Percentiles rank a stretch among this genome's conserved stretches.
These are phyloP conservation scores for Psettodes erumei DNA, from an alignment of 2,113 vertebrate genomes.

Conservation along the genomic window DNA sequence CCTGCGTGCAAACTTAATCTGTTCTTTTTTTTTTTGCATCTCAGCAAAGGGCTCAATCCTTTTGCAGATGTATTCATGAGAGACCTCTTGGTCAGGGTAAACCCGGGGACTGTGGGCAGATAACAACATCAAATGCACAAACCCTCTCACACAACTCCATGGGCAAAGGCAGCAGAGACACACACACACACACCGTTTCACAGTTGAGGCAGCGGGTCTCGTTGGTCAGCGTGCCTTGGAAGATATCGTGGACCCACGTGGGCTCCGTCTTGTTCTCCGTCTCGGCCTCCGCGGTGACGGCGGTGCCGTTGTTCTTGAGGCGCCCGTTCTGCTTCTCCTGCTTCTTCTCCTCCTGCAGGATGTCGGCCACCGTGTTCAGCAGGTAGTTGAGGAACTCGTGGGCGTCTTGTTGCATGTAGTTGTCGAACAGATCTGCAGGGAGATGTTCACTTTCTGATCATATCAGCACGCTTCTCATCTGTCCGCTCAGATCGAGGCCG, in stretches of 20 bases:
- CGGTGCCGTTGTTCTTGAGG: conserved; percentile 92
- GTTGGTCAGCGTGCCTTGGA: conserved; percentile 98
- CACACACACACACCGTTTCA: conserved; percentile 93
- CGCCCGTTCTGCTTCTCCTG: conserved; percentile 97
- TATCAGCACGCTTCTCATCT: too few species aligned
- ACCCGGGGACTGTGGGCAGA: background rate
- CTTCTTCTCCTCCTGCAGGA: conserved; percentile 97
- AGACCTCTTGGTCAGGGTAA: conserved; percentile 7
- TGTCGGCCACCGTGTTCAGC: conserved; percentile 97
- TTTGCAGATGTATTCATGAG: conserved; percentile 41
- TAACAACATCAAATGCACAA: conserved; percentile 7
- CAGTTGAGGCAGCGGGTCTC: conserved; percentile 99
- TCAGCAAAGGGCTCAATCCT: conserved; percentile 46
- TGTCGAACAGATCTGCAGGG: conserved; percentile 94
- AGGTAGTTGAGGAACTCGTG: conserved; percentile 99
- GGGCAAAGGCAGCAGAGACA: background rate
- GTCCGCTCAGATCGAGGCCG: too few species aligned
- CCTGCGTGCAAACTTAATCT: background rate
- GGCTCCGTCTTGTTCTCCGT: conserved; percentile 90
- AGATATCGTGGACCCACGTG: conserved; percentile 98
- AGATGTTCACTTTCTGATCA: too few species aligned
- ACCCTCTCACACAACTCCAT: background rate
- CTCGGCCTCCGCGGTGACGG: conserved; percentile 85
- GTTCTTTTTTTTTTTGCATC: background rate
- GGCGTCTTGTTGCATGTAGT: conserved; percentile 99